phyloP scores from a whole-genome alignment of 2,113 vertebrate genomes.

The Halichoerus grypus region DNA sequence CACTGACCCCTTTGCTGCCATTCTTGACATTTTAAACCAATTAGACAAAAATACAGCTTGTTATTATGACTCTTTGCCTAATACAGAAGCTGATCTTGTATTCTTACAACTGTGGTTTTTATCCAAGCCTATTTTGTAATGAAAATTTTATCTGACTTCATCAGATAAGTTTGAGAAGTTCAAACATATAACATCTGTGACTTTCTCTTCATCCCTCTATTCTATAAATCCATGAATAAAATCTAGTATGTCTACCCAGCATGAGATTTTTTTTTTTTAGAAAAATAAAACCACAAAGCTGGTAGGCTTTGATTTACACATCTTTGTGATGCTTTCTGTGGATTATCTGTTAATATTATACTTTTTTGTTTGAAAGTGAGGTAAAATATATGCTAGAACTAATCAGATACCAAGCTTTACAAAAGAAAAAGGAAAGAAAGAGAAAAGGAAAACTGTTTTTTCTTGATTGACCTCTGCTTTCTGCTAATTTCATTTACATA shows the following conservation, averaged over 20 bases:
- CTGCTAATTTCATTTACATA: neutral
- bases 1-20: conserved; percentile 43
- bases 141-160: conserved; percentile 67
- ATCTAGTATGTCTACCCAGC: neutral
- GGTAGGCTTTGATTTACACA: neutral
- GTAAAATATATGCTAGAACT: conserved; percentile 14
- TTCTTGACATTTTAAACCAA: conserved; percentile 64
- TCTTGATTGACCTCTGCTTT: neutral
- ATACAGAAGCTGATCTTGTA: neutral
- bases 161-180: conserved; percentile 58
- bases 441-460: neutral
- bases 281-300: conserved; percentile 46
- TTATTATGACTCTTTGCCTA: conserved; percentile 2
- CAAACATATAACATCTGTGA: conserved; percentile 51
- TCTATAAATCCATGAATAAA: conserved; percentile 46
- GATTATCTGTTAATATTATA: neutral
- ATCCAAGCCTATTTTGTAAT: conserved; percentile 58
- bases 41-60: conserved; percentile 36
- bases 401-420: conserved; percentile 11
- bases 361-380: conserved; percentile 25
- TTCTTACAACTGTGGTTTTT: conserved; percentile 20
- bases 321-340: neutral
- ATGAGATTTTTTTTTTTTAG: conserved; percentile 3
- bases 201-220: conserved; percentile 22
- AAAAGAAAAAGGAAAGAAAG: neutral